Evolutionary conservation across 2,888 invertebrate species (phyloP).

Genomic region (Catocala nupta): DNA sequence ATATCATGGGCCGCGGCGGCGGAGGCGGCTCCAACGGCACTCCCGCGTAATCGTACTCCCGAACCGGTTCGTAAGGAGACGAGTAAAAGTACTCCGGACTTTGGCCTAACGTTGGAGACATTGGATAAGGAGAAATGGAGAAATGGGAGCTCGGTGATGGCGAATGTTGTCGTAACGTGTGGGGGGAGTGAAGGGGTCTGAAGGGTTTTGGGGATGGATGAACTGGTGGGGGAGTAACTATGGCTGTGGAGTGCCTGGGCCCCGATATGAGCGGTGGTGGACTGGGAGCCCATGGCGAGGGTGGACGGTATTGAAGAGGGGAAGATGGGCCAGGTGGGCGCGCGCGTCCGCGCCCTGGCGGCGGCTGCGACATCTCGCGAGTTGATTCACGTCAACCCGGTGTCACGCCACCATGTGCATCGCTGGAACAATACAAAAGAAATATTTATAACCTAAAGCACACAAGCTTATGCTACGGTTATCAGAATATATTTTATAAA

Average conservation of each 20-base stretch:
- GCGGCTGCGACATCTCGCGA: constrained; percentile 85
- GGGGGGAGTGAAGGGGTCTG: constrained; percentile 82
- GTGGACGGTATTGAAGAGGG: constrained; percentile 91
- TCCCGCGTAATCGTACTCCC: constrained; percentile 91
- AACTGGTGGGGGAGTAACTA: constrained; percentile 88
- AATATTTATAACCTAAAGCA: constrained; percentile 5
- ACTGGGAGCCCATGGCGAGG: constrained; percentile 92
- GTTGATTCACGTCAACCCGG: constrained; percentile 85
- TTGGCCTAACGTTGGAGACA: constrained; percentile 88
- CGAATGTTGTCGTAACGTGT: constrained; percentile 78
- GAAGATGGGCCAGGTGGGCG: constrained; percentile 80
- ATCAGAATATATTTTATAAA: too few relatives aligned
- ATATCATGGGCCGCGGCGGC: constrained; percentile 89
- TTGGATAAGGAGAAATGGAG: constrained; percentile 83
- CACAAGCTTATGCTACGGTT: neutral
- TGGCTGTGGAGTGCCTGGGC: constrained; percentile 85
- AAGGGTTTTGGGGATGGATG: constrained; percentile 84
- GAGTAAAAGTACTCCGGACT: constrained; percentile 88
- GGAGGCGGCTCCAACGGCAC: constrained; percentile 93
- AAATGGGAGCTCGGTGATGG: constrained; percentile 84
- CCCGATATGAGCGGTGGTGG: constrained; percentile 91
- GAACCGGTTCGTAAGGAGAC: constrained; percentile 86
- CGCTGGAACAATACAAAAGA: constrained; percentile 76
- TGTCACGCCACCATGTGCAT: constrained; percentile 85
- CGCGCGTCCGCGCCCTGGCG: constrained; percentile 83